These are phyloP conservation scores for Lepidurus arcticus DNA, from an alignment of 1,140 invertebrate species.

Conservation along the genomic window DNA sequence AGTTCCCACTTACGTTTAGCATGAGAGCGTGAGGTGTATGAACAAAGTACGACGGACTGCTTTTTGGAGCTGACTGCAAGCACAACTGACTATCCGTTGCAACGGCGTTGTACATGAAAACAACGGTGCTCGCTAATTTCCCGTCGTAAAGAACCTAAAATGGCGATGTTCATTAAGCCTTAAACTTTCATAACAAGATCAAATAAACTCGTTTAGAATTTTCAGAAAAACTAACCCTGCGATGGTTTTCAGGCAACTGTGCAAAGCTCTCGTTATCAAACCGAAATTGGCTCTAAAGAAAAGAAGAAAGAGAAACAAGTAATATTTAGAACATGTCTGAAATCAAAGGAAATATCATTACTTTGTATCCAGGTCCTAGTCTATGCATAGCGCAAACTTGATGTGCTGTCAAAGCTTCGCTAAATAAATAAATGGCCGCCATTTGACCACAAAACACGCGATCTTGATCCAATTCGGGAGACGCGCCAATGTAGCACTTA, in stretches of 20 bases:
- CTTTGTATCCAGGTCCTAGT: slow-evolving; percentile 91
- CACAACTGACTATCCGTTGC: slow-evolving; percentile 96
- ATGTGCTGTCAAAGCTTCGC: slow-evolving; percentile 90
- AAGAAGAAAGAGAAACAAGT: too few species aligned
- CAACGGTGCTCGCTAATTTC: slow-evolving; percentile 89
- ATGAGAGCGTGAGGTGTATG: slow-evolving; percentile 98
- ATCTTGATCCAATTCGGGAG: slow-evolving; percentile 89
- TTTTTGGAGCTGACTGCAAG: slow-evolving; percentile 94
- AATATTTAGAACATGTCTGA: too few species aligned
- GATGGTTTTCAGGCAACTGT: slow-evolving; percentile 86
- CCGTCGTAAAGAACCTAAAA: slow-evolving; percentile 94
- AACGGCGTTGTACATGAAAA: slow-evolving; percentile 99
- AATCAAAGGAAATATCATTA: not conserved
- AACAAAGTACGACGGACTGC: slow-evolving; percentile 94
- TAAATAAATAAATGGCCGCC: slow-evolving; percentile 97
- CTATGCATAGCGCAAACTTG: slow-evolving; percentile 90
- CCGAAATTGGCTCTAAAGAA: slow-evolving; percentile 79
- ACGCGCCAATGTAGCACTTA: slow-evolving; percentile 97
- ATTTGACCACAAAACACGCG: slow-evolving; percentile 98
- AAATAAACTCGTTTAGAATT: not conserved
- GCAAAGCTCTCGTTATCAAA: slow-evolving; percentile 97
- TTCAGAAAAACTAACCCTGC: slow-evolving; percentile 70
- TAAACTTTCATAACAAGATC: not conserved
- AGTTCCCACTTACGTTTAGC: slow-evolving; percentile 70
- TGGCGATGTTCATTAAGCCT: not conserved